Percentiles rank a stretch among this genome's conserved stretches.
Evolutionary conservation across 2,113 vertebrate species (phyloP).

Genomic region (Chamaea fasciata): DNA sequence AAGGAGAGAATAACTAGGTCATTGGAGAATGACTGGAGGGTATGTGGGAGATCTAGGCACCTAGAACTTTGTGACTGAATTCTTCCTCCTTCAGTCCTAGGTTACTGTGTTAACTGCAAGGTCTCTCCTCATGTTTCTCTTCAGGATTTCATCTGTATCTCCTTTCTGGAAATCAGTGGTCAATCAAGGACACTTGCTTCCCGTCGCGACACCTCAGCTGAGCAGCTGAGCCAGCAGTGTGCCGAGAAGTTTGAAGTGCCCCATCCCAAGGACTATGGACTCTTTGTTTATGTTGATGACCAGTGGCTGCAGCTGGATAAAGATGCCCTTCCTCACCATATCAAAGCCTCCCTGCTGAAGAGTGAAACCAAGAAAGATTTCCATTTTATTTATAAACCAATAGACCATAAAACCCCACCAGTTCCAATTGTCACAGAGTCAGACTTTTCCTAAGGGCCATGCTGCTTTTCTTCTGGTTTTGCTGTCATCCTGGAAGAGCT

Average conservation of each 20-base stretch:
- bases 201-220: slow-evolving; percentile 71
- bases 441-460: slow-evolving; percentile 52
- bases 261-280: slow-evolving; percentile 68
- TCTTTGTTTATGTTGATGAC: slow-evolving; percentile 82
- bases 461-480: not conserved
- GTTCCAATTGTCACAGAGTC: slow-evolving; percentile 64
- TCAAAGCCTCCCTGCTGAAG: slow-evolving; percentile 83
- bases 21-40: not conserved
- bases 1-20: not conserved
- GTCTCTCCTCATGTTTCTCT: not conserved
- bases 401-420: slow-evolving; percentile 27
- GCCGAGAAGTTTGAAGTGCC: slow-evolving; percentile 85
- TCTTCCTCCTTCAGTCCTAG: not conserved
- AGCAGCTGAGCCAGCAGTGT: slow-evolving; percentile 82
- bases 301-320: slow-evolving; percentile 73
- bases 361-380: slow-evolving; percentile 81
- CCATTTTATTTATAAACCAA: slow-evolving; percentile 86
- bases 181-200: slow-evolving; percentile 86
- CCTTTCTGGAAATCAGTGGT: slow-evolving; percentile 77
- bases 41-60: not conserved
- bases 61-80: not conserved
- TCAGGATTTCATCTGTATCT: slow-evolving; percentile 93
- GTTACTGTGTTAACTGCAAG: not conserved
- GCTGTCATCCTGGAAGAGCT: not conserved
- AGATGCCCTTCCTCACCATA: slow-evolving; percentile 79